A percentile compares a stretch with the other conserved stretches of the same genome.
Evolutionary conservation across 2,797 vertebrate species (phyloP).

Genomic region (Tadarida brasiliensis): DNA sequence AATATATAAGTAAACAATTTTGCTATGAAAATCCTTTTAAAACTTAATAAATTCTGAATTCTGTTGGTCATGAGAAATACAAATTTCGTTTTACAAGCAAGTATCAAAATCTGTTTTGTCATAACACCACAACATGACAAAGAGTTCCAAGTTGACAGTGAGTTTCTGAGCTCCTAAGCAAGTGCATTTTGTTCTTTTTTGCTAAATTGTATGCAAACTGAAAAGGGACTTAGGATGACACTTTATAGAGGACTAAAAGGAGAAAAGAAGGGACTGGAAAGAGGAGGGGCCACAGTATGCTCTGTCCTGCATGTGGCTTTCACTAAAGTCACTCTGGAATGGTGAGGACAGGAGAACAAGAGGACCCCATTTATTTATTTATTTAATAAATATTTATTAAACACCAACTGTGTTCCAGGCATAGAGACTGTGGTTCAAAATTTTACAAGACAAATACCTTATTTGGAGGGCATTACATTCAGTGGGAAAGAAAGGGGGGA

Average conservation of each 20-base stretch:
- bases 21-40: constrained; percentile 26
- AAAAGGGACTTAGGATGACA: background rate
- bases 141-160: constrained; percentile 43
- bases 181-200: constrained; percentile 38
- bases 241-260: background rate
- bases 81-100: constrained; percentile 46
- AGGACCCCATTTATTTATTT: background rate
- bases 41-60: constrained; percentile 47
- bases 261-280: background rate
- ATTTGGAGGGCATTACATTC: background rate
- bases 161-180: constrained; percentile 39
- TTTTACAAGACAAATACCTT: background rate
- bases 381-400: constrained; percentile 52
- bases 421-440: background rate
- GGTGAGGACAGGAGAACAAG: background rate
- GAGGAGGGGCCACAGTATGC: background rate
- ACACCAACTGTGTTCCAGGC: background rate
- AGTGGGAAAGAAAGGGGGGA: background rate
- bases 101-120: background rate
- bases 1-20: constrained; percentile 5
- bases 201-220: background rate
- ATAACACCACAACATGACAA: background rate
- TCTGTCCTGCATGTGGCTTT: background rate
- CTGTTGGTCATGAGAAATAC: constrained; percentile 17
- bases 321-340: background rate